Percentiles rank a stretch among this genome's conserved stretches.
phyloP scores from a whole-genome alignment of 2,888 invertebrate species.

The Coelinius sp. region DNA sequence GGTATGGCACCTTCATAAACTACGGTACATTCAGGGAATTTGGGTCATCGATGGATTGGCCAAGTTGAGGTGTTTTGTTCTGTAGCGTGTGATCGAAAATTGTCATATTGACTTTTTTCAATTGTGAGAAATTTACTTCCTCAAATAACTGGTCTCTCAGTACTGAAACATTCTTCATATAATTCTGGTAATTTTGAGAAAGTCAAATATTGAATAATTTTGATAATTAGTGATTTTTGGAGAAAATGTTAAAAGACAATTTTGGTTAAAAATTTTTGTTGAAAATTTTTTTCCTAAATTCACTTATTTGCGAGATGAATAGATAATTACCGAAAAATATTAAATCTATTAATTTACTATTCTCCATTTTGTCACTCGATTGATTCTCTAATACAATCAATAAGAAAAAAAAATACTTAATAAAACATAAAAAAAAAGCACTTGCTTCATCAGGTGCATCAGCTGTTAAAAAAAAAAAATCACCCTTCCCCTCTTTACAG shows the following conservation, averaged over 20 bases:
- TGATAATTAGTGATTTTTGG: too few species aligned
- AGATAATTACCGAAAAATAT: neutral
- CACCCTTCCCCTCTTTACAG: neutral
- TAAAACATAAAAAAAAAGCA: neutral
- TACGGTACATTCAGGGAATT: conserved; percentile 37
- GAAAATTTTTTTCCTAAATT: neutral
- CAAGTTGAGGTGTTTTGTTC: neutral
- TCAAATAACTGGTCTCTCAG: too few species aligned
- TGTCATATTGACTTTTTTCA: neutral
- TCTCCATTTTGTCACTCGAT: too few species aligned
- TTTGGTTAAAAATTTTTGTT: neutral
- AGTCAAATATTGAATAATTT: too few species aligned
- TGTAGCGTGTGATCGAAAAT: neutral
- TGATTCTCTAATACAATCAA: too few species aligned
- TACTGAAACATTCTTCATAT: too few species aligned
- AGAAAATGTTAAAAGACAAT: too few species aligned
- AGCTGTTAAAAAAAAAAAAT: neutral
- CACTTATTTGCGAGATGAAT: neutral
- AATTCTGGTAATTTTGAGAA: too few species aligned
- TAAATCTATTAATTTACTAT: neutral
- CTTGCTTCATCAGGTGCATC: neutral
- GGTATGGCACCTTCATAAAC: conserved; percentile 20
- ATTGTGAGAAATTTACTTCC: neutral
- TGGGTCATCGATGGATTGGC: conserved; percentile 31
- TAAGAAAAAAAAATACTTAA: neutral